A percentile compares a stretch with the other conserved stretches of the same genome.
Evolutionary conservation across 1,140 invertebrate species (phyloP).

Genomic region (Zaprionus capensis): DNA sequence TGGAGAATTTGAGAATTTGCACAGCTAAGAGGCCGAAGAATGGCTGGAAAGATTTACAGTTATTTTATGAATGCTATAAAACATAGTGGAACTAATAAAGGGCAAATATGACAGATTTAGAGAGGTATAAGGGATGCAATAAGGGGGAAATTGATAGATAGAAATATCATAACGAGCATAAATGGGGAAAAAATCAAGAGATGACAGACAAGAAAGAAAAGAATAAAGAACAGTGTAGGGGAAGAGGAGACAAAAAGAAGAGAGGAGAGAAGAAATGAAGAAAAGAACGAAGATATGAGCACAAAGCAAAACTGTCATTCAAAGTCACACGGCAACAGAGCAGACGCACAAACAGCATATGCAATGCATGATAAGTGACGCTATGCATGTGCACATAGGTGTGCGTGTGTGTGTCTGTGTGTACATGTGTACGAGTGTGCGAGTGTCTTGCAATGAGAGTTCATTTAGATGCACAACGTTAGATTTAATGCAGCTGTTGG

Average conservation of each 20-base stretch:
- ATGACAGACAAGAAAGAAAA: background rate
- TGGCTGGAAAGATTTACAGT: background rate
- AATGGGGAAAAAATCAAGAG: rapidly evolving
- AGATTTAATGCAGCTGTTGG: constrained; percentile 46
- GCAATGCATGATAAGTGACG: background rate
- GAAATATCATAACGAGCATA: no score
- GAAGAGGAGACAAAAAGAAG: background rate
- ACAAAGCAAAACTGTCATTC: constrained; percentile 42
- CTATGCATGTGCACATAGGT: background rate
- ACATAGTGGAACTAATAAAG: no score
- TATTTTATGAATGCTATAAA: background rate
- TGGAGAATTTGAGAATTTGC: background rate
- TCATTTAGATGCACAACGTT: constrained; percentile 69
- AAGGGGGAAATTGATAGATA: no score
- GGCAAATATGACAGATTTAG: no score
- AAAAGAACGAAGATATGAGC: background rate
- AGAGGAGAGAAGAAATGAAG: background rate
- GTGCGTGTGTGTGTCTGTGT: constrained; percentile 15
- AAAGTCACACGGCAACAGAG: constrained; percentile 42
- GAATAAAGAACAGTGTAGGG: background rate
- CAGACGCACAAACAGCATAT: constrained; percentile 20
- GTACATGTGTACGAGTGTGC: constrained; percentile 9
- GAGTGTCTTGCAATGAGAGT: constrained; percentile 48
- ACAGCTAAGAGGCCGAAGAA: background rate
- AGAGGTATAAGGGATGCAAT: no score